Percentiles rank a stretch among this genome's conserved stretches.
Evolutionary conservation across 2,888 invertebrate genomes (phyloP).

Genomic region (Pharmacophagus antenor): DNA sequence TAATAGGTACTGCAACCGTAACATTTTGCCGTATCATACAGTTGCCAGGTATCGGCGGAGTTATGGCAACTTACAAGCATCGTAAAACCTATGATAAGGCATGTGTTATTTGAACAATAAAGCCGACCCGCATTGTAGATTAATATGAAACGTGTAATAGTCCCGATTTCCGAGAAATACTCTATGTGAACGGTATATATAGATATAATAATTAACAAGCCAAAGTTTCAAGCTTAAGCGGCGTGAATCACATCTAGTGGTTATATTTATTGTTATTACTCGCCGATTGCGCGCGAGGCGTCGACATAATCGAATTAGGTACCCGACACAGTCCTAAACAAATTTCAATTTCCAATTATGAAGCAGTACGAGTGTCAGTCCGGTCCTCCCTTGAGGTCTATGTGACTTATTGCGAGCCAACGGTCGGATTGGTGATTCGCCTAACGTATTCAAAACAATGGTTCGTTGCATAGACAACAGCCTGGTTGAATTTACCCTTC

Average conservation of each 20-base stretch:
- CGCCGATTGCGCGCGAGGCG: slow-evolving; percentile 60
- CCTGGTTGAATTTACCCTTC: slow-evolving; percentile 57
- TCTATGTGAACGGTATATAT: neutral
- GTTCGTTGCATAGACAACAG: slow-evolving; percentile 49
- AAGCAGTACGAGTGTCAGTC: slow-evolving; percentile 57
- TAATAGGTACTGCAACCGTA: neutral
- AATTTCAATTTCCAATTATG: slow-evolving; percentile 80
- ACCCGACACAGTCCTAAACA: slow-evolving; percentile 72
- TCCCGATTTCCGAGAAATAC: neutral
- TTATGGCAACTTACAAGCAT: slow-evolving; percentile 32
- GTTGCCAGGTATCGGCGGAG: slow-evolving; percentile 35
- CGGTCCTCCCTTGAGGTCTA: slow-evolving; percentile 60
- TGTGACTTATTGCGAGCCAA: slow-evolving; percentile 69
- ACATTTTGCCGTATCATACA: slow-evolving; percentile 29
- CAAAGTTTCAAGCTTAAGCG: slow-evolving; percentile 48
- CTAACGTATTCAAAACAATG: slow-evolving; percentile 76
- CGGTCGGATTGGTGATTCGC: slow-evolving; percentile 53
- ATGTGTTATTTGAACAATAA: slow-evolving; percentile 28
- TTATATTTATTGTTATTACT: slow-evolving; percentile 71
- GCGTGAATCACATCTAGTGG: slow-evolving; percentile 55
- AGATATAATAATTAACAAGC: slow-evolving; percentile 25
- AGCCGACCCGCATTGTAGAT: slow-evolving; percentile 18
- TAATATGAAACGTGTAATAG: slow-evolving; percentile 14
- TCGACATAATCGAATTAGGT: slow-evolving; percentile 72
- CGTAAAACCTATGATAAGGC: slow-evolving; percentile 38